Base-by-base conservation (phyloP, 1,140 invertebrate species). In the Caerostris extrusa region DNA sequence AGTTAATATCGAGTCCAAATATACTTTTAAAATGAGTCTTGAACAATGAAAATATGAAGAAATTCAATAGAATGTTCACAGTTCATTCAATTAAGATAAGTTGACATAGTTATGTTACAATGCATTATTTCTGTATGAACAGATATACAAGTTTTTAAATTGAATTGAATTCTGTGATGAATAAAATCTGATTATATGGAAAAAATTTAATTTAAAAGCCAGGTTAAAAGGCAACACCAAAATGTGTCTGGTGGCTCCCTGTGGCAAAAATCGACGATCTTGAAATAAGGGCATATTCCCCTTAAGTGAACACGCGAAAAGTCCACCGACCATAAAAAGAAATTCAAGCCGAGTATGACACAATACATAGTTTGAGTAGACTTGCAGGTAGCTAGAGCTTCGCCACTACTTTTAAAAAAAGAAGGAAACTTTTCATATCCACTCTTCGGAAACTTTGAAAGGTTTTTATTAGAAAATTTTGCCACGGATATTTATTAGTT, bases 381-480 rank as follows among this genome's bases (percentile, higher is more conserved):
- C 14, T 53, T 60, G 14, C 58, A 86, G 83, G 50, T 88, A 67
- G n/a, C 86, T 88, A n/a, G 64, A 67, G n/a, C 86, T 88, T n/a
- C 67, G 12, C 10, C 61, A 5, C 12, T 64, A 8, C 61, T 87
- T 88, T 88, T 88, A 88, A 82, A 88, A 88, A n/a, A n/a, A 53
- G 34, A 8, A 50, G 86, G 50, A 88, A 88, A 88, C 58, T 88
- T 88, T 88, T 64, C 56, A 3, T 50, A 50, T 69, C 67, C 67
- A 69, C 67, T 69, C 14, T 14, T 88, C 83, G 83, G 50, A 64
- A 60, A 88, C 58, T 88, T 57, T 64, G 53, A 50, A 67, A 57
- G 86, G 86, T 88, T 88, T n/a, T 88, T 88, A 88, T 88, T 88
- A 88, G 86, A 88, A 88, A 53, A 89, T 89, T 89, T 89, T 56